Base-by-base conservation (phyloP, 2,888 invertebrate genomes). In the Branchipolynoe longqiensis region DNA sequence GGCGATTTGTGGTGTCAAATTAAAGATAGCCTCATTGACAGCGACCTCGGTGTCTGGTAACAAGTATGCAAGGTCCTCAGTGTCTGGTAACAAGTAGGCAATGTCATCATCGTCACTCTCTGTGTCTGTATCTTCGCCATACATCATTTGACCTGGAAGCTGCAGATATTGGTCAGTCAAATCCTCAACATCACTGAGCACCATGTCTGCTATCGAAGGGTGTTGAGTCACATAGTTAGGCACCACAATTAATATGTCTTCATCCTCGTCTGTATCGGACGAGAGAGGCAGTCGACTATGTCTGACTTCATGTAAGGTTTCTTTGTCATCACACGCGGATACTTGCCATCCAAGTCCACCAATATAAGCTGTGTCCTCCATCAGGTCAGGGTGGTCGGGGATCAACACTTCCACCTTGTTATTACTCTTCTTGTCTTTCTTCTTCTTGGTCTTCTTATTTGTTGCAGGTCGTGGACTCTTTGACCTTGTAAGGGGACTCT, bases 301-400 rank as follows among this genome's bases (percentile, higher is more conserved):
- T 1, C 36, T 82, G 12, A 58, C 33, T 48, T 28, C 69, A 12
- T 56, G 54, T 0, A 78, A 3, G 2, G 33, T 14, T 78, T 91
- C 90, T 6, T 90, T 90, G 74, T 92, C 91, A 41, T 89, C 85
- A 87, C 91, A 88, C 91, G 89, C 88, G 22, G 92, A 90, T 18
- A 93, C 85, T 81, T 92, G 92, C 92, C 92, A 92, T 8, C 92
- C 92, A 59, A 92, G 90, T 8, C 92, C 92, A 64, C 91, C 90
- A 31, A 92, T 91, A 33, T 91, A 81, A 48, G 91, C 92, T 4
- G 69, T 82, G n/a, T 73, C 84, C 8, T 40, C 40, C 28, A n/a
- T n/a, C n/a, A 74, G 38, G 14, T 69, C 87, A 36, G 28, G 25
- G 22, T 84, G 54, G 58, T 87, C 73, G 18, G 81, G 48, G 6